These are phyloP conservation scores for Halictus quadricinctus DNA, from an alignment of 2,888 invertebrate genomes.

Conservation along the genomic window DNA sequence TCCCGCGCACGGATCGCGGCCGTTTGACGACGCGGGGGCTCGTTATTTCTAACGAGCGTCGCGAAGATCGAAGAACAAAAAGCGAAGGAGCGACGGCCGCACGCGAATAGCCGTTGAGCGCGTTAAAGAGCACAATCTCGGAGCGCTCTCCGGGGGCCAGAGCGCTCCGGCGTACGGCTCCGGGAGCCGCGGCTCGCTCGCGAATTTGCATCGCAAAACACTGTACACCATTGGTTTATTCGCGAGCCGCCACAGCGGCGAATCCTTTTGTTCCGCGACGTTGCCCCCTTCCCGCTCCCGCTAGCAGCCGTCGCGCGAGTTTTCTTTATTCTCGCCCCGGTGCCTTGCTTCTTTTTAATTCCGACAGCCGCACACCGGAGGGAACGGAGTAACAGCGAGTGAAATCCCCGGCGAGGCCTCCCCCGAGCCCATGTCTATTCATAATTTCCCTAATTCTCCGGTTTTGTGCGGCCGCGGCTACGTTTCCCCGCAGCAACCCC, in stretches of 20 bases:
- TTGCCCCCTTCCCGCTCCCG: not conserved
- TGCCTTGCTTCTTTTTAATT: not conserved
- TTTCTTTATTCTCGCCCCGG: conserved; percentile 8
- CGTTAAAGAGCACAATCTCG: not conserved
- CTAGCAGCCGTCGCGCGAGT: not conserved
- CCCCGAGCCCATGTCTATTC: not conserved
- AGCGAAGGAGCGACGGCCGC: not conserved
- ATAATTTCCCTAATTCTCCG: conserved; percentile 24
- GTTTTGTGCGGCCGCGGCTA: conserved; percentile 8
- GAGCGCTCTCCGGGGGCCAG: not conserved
- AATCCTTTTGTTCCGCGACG: not conserved
- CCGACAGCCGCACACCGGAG: conserved; percentile 1
- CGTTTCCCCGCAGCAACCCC: not conserved
- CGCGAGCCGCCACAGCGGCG: not conserved
- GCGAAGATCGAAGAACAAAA: conserved; percentile 2
- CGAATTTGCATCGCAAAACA: conserved; percentile 38
- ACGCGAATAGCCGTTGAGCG: not conserved
- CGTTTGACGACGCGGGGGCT: not conserved
- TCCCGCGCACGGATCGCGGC: not conserved
- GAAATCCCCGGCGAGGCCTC: not conserved
- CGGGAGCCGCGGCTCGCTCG: not conserved
- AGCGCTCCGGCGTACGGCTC: not conserved
- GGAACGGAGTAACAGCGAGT: not conserved
- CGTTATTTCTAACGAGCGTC: conserved; percentile 10
- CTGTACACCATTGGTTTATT: conserved; percentile 25